phyloP scores from a whole-genome alignment of 2,797 vertebrate species.

The Anabacerthia variegaticeps region DNA sequence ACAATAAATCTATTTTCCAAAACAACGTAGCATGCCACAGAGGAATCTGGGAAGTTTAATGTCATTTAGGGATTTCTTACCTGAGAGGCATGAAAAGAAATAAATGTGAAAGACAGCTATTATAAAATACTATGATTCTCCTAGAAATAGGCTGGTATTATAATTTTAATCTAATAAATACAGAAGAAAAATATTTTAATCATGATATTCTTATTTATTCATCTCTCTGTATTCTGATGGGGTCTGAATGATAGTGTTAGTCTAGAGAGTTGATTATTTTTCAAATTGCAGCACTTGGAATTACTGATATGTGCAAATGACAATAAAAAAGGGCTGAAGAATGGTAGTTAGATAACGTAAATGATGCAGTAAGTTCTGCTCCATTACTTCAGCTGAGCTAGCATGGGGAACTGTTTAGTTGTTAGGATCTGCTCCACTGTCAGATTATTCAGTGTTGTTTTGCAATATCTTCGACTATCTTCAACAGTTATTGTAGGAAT shows the following conservation, averaged over 20 bases:
- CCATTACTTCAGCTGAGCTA: constrained; percentile 17
- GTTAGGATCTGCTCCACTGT: background rate
- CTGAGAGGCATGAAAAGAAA: background rate
- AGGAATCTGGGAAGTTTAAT: background rate
- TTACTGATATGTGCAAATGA: constrained; percentile 41
- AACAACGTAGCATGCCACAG: background rate
- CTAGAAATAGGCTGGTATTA: background rate
- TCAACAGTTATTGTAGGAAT: background rate
- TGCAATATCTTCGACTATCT: background rate
- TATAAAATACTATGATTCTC: background rate
- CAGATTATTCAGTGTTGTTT: constrained; percentile 18
- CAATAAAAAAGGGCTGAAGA: constrained; percentile 18
- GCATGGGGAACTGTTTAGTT: background rate
- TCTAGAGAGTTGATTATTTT: constrained; percentile 9
- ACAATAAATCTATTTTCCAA: background rate
- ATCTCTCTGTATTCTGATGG: background rate
- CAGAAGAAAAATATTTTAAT: background rate
- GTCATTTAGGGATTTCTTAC: background rate
- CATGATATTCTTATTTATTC: constrained; percentile 18
- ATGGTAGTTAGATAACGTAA: constrained; percentile 21
- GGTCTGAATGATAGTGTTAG: background rate
- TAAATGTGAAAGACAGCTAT: background rate
- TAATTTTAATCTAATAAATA: background rate
- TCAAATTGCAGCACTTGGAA: constrained; percentile 23
- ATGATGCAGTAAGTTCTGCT: constrained; percentile 55